Conservation (phyloP, 2,797 vertebrate species). For the Acanthurus leucopareius region DNA sequence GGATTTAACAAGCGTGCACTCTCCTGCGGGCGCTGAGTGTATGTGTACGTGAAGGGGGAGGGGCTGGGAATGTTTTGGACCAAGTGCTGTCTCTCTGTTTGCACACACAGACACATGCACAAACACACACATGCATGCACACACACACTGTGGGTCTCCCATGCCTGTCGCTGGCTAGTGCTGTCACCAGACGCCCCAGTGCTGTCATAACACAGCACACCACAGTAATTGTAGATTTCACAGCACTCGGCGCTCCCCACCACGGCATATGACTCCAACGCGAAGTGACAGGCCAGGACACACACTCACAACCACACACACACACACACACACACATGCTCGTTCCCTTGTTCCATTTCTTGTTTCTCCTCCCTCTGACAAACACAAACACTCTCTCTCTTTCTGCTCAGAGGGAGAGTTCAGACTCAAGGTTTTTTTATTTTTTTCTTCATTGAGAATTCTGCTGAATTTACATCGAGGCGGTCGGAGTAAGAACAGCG, state of each 20-base stretch:
- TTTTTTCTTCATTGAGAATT: slow-evolving; percentile 36
- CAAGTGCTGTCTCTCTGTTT: slow-evolving; percentile 74
- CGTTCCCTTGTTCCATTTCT: slow-evolving; percentile 45
- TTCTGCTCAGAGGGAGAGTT: slow-evolving; percentile 26
- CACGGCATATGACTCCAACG: slow-evolving; percentile 69
- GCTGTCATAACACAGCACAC: slow-evolving; percentile 85
- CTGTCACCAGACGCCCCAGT: slow-evolving; percentile 78
- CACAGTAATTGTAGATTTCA: slow-evolving; percentile 86
- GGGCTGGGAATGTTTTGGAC: slow-evolving; percentile 67
- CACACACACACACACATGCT: slow-evolving; percentile 13
- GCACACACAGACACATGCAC: slow-evolving; percentile 54
- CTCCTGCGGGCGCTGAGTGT: slow-evolving; percentile 26
- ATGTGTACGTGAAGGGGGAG: slow-evolving; percentile 12
- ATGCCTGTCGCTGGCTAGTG: slow-evolving; percentile 70
- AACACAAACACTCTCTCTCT: slow-evolving; percentile 20
- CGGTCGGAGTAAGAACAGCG: not conserved
- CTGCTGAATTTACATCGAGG: slow-evolving; percentile 32
- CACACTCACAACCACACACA: slow-evolving; percentile 35
- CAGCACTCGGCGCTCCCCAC: slow-evolving; percentile 73
- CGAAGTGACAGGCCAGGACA: slow-evolving; percentile 76
- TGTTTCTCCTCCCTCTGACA: slow-evolving; percentile 23
- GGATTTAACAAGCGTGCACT: not conserved
- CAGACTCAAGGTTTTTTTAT: slow-evolving; percentile 4
- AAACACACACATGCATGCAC: slow-evolving; percentile 41
- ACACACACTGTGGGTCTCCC: slow-evolving; percentile 63